Evolutionary conservation across 2,797 vertebrate species (phyloP).

Genomic region (Sardinella longiceps): DNA sequence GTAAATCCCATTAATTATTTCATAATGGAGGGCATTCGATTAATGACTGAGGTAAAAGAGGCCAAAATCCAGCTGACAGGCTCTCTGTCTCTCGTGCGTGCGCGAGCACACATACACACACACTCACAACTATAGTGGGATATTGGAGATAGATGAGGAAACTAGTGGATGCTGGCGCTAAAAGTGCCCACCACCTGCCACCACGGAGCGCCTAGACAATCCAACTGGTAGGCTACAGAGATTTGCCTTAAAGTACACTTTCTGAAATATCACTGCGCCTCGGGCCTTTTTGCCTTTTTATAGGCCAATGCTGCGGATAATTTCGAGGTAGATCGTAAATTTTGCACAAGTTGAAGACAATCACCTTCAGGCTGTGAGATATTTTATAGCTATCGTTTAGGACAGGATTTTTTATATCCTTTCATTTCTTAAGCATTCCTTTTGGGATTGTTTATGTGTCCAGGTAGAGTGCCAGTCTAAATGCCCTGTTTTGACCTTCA

Average conservation of each 20-base stretch:
- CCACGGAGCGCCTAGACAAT: background rate
- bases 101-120: background rate
- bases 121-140: background rate
- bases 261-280: background rate
- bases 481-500: background rate
- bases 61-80: background rate
- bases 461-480: background rate
- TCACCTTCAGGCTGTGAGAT: background rate
- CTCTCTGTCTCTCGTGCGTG: background rate
- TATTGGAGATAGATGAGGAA: background rate
- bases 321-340: background rate
- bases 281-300: background rate
- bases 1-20: background rate
- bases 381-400: background rate
- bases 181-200: slow-evolving; percentile 6
- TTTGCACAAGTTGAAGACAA: background rate
- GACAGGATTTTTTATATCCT: background rate
- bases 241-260: background rate
- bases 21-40: slow-evolving; percentile 3
- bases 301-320: background rate
- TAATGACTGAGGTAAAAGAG: slow-evolving; percentile 2
- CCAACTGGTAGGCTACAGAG: background rate
- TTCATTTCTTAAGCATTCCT: no score
- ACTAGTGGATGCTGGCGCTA: background rate
- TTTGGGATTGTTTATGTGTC: no score